Percentiles rank a stretch among this genome's conserved stretches.
These are phyloP conservation scores for Potamilus streckersoni DNA, from an alignment of 1,140 invertebrate genomes.

Conservation along the genomic window DNA sequence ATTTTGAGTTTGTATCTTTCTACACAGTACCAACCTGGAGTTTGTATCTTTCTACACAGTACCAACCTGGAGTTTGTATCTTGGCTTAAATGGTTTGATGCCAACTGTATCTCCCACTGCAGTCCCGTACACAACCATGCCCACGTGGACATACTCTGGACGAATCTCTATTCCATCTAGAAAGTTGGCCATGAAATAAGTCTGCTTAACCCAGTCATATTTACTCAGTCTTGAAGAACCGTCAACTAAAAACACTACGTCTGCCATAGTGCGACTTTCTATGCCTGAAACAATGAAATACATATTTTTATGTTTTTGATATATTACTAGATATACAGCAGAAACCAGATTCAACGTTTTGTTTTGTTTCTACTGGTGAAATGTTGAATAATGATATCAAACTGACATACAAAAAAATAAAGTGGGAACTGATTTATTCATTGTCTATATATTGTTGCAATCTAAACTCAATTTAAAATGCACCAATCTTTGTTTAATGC, in stretches of 20 bases:
- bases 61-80: not conserved
- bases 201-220: constrained; percentile 35
- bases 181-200: constrained; percentile 31
- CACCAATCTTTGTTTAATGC: too few species aligned
- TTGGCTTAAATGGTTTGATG: constrained; percentile 31
- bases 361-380: not conserved
- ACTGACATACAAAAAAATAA: too few species aligned
- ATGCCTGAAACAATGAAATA: constrained; percentile 14
- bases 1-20: too few species aligned
- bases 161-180: constrained; percentile 36
- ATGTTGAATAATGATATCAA: too few species aligned
- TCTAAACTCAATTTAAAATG: too few species aligned
- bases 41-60: too few species aligned
- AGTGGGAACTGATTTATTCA: too few species aligned
- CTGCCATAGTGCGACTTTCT: constrained; percentile 39
- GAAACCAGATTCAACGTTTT: not conserved
- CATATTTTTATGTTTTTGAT: not conserved
- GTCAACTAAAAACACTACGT: constrained; percentile 45
- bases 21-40: too few species aligned
- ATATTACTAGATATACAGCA: not conserved
- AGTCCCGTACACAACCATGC: constrained; percentile 43
- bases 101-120: constrained; percentile 40
- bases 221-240: constrained; percentile 37
- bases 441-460: too few species aligned
- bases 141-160: constrained; percentile 35